phyloP scores from a whole-genome alignment of 2,113 vertebrate species.

The Tachysurus fulvidraco region DNA sequence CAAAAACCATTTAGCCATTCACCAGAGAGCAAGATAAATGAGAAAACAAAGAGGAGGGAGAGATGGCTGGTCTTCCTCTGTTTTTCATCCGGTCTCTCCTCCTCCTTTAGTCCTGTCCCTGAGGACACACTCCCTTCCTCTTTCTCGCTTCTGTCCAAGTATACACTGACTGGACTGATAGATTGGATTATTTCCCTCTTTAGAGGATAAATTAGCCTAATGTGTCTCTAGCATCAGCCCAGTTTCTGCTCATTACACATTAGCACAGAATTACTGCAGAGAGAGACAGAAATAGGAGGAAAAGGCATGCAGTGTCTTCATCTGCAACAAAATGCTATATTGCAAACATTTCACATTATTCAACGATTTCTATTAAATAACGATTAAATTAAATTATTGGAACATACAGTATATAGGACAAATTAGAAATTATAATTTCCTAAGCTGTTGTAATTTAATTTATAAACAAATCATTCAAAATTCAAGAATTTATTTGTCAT shows the following conservation, averaged over 20 bases:
- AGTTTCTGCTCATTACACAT: constrained; percentile 39
- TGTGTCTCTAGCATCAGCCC: constrained; percentile 33
- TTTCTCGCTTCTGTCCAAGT: constrained; percentile 15
- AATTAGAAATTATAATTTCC: not conserved
- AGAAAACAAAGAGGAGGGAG: constrained; percentile 32
- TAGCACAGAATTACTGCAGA: constrained; percentile 29
- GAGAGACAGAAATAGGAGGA: not conserved
- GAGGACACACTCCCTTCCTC: constrained; percentile 26
- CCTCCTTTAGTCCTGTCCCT: constrained; percentile 31
- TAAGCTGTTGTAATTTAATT: not conserved
- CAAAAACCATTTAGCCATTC: constrained; percentile 41
- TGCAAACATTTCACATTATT: not conserved
- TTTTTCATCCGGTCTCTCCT: not conserved
- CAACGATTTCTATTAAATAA: not conserved
- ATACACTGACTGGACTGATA: constrained; percentile 26
- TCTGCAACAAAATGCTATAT: not conserved
- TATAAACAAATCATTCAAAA: not conserved
- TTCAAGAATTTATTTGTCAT: too few species aligned
- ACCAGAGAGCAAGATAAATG: constrained; percentile 45
- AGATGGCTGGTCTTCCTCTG: constrained; percentile 8
- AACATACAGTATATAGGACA: not conserved
- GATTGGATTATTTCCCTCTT: constrained; percentile 50
- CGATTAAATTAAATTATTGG: not conserved
- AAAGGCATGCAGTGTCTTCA: not conserved
- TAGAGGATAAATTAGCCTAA: constrained; percentile 48